phyloP scores from a whole-genome alignment of 92 coral and sea anemone species.

The Nematostella vectensis region DNA sequence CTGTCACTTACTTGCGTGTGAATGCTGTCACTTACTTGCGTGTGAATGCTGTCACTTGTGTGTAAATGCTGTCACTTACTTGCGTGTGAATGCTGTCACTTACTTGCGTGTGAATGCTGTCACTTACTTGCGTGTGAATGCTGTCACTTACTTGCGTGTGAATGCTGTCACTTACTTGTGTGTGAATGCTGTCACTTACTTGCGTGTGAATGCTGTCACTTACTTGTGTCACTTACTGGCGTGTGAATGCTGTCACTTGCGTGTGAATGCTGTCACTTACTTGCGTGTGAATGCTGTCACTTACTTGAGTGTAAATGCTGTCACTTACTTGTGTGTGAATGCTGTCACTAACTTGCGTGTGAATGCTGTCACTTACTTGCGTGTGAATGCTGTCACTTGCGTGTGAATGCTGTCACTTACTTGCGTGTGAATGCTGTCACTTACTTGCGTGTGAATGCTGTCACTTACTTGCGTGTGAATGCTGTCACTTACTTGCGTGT shows the following conservation, averaged over 20 bases:
- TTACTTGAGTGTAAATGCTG: conserved; percentile 70
- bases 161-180: conserved; percentile 39
- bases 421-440: conserved; percentile 62
- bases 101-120: conserved; percentile 73
- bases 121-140: not conserved
- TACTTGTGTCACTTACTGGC: not conserved
- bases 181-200: conserved; percentile 24
- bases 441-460: not conserved
- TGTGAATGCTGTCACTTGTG: conserved; percentile 71
- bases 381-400: too few relatives aligned
- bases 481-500: too few relatives aligned
- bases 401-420: conserved; percentile 21
- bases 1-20: not conserved
- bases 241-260: conserved; percentile 27
- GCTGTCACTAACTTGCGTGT: conserved; percentile 41
- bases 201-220: conserved; percentile 70
- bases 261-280: conserved; percentile 45
- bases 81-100: conserved; percentile 3
- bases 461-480: conserved; percentile 55
- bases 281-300: conserved; percentile 1
- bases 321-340: not conserved
- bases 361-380: conserved; percentile 74
- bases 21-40: conserved; percentile 39
- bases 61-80: too few relatives aligned
- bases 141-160: conserved; percentile 45